Conservation (phyloP, 2,888 invertebrate species). For the Polietes domitor region DNA sequence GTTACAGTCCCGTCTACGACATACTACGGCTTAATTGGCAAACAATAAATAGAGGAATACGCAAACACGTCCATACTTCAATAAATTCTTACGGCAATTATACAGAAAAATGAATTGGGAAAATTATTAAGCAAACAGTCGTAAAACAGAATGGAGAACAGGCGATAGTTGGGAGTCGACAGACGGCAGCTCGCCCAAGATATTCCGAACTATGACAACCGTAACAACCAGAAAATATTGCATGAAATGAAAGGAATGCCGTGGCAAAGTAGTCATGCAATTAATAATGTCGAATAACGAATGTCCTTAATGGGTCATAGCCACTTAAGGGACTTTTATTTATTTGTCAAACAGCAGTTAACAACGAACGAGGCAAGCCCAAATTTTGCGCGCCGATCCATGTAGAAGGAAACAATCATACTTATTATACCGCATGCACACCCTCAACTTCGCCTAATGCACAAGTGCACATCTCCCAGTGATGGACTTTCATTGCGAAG, state of each 20-base stretch:
- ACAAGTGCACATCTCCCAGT: no score
- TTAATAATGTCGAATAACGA: constrained; percentile 69
- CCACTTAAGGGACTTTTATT: constrained; percentile 70
- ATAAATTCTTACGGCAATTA: constrained; percentile 45
- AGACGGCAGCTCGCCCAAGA: constrained; percentile 17
- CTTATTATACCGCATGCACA: no score
- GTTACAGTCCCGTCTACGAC: no score
- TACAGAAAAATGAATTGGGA: constrained; percentile 36
- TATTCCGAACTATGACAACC: not conserved
- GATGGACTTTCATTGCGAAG: no score
- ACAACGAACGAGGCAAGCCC: constrained; percentile 72
- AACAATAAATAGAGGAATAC: constrained; percentile 40
- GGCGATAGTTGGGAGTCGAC: not conserved
- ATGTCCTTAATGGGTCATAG: constrained; percentile 61
- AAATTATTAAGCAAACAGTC: constrained; percentile 75
- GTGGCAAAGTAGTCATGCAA: constrained; percentile 48
- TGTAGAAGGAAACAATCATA: not conserved
- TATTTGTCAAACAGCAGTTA: constrained; percentile 74
- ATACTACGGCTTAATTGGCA: constrained; percentile 30
- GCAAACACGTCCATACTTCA: constrained; percentile 33
- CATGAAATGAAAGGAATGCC: constrained; percentile 54
- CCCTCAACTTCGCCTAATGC: no score
- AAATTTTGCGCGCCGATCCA: not conserved
- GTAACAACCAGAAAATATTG: not conserved
- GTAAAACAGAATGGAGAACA: constrained; percentile 65